These are phyloP conservation scores for Triplophysa yarkandensis DNA, from an alignment of 2,797 vertebrate species.

Conservation along the genomic window DNA sequence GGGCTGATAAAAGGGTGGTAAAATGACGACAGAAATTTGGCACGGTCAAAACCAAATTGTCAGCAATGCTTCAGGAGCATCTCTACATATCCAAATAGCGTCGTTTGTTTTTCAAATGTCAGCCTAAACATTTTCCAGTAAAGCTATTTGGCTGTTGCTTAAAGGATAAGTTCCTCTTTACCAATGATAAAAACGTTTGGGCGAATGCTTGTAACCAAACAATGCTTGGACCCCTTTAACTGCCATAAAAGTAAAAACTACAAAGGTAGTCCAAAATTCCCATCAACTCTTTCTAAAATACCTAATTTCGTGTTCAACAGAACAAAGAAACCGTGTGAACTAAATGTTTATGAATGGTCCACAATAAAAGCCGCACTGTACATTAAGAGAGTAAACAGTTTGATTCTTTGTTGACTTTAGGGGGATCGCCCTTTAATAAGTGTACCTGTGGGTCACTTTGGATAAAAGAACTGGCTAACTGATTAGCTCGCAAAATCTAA, in stretches of 20 bases:
- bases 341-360: not conserved
- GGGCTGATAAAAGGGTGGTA: too few relatives aligned
- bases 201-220: too few relatives aligned
- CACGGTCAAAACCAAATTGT: too few relatives aligned
- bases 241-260: too few relatives aligned
- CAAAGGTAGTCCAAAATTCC: too few relatives aligned
- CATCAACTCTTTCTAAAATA: too few relatives aligned
- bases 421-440: not conserved
- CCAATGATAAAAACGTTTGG: too few relatives aligned
- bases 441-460: not conserved
- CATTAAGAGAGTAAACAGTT: not conserved
- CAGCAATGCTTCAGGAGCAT: not conserved
- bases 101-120: too few relatives aligned
- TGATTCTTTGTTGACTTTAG: not conserved
- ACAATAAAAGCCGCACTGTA: not conserved
- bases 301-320: too few relatives aligned
- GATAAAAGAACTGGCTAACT: constrained; percentile 4
- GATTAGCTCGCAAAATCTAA: not conserved
- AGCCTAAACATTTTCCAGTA: not conserved
- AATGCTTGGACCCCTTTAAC: too few relatives aligned
- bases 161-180: too few relatives aligned
- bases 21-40: too few relatives aligned
- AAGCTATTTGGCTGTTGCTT: not conserved
- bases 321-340: not conserved
- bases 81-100: not conserved